phyloP scores from a whole-genome alignment of 2,888 invertebrate genomes.

The Sphaeridia pumilis region DNA sequence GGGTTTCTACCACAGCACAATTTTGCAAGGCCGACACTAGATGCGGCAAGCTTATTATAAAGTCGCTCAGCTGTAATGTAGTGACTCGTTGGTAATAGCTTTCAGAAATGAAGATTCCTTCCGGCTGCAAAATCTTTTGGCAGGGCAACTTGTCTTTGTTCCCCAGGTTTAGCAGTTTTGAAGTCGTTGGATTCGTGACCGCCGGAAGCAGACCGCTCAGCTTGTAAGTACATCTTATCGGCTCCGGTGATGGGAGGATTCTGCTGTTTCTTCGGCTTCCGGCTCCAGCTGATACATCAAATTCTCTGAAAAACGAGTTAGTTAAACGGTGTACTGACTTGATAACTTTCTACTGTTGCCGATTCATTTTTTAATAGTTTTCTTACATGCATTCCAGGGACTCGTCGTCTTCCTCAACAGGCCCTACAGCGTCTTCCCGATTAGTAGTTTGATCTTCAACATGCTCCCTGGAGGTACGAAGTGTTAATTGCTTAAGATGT shows the following conservation, averaged over 20 bases:
- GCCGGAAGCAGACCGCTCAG: conserved; percentile 4
- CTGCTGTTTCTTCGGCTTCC: too few species aligned
- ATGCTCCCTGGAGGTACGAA: too few species aligned
- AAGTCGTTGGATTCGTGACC: neutral
- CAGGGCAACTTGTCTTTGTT: conserved; percentile 1
- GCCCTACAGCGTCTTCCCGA: too few species aligned
- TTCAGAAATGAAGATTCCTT: conserved; percentile 9
- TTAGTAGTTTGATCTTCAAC: too few species aligned
- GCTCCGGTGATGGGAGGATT: neutral
- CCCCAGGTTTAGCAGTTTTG: conserved; percentile 4
- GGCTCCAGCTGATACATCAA: neutral
- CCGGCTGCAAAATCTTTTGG: conserved; percentile 4
- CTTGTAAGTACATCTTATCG: conserved; percentile 3
- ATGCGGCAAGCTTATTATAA: conserved; percentile 9
- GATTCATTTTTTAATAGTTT: too few species aligned
- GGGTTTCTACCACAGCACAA: conserved; percentile 5
- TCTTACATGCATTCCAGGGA: too few species aligned
- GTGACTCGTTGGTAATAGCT: conserved; percentile 12
- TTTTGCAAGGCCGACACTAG: conserved; percentile 2
- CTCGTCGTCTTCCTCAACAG: too few species aligned
- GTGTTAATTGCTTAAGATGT: too few species aligned
- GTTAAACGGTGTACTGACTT: too few species aligned
- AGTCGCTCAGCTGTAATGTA: conserved; percentile 1
- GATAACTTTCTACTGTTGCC: too few species aligned
- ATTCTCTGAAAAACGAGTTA: too few species aligned